Evolutionary conservation across 2,113 vertebrate genomes (phyloP), one percentile per base, ranked within the genome.

Genomic region (Sphaerodactylus townsendi): DNA sequence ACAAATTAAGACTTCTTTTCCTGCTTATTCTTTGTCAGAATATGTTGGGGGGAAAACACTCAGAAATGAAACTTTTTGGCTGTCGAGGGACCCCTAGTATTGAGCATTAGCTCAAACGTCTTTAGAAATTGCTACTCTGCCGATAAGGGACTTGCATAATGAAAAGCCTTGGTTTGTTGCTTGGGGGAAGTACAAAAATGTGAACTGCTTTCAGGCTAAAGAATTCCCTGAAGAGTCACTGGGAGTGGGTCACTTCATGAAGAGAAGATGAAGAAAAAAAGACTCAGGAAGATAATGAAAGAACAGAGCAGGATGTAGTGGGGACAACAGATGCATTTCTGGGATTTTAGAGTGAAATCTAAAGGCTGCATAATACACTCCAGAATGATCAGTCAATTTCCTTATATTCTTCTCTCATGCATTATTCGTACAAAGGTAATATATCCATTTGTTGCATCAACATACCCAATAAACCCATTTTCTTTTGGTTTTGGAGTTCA

Each of bases 51-150:
- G 76, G 14, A 33, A 69, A 75, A 50, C 41, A 33, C 28, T 21
- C 10, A 53, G 17, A 3, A 39, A 56, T 14, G 48, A 13, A 68
- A 69, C 33, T 14, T 44, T 44, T 83, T 19, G 48, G 25, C 25
- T 76, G 44, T 33, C 39, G n/a, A 64, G 50, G n/a, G 77, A 50
- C n/a, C 35, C 41, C 44, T 23, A 37, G 25, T 10, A 79, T 33
- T 39, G 23, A 69, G 35, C 25, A 65, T 78, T 72, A 66, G 10
- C 41, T 35, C 71, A 83, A 62, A 79, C 19, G 2, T 68, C 25
- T 70, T 68, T 48, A 87, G 77, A 56, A 84, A 48, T 59, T 75
- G 80, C 76, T 76, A 39, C 33, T 53, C 64, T 68, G 35, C 68
- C 71, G 70, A 59, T 79, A 66, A 69, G 56, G 62, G 37, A 75